phyloP scores from a whole-genome alignment of 2,797 vertebrate genomes.

The Tokudaia muenninki region DNA sequence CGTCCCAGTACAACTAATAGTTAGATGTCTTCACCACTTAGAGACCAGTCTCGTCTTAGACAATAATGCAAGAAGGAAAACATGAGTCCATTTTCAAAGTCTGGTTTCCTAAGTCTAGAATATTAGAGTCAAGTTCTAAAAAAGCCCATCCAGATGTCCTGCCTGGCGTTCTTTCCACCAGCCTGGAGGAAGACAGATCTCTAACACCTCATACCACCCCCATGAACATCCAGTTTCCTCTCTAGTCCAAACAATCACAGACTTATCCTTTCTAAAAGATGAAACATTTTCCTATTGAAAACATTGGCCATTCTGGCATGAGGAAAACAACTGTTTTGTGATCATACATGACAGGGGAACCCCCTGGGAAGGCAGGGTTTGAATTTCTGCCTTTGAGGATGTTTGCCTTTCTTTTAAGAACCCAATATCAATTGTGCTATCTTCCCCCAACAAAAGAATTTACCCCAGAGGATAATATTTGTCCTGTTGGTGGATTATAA shows the following conservation, averaged over 20 bases:
- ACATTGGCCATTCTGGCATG: not conserved
- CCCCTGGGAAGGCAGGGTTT: not conserved
- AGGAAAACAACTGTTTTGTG: conserved; percentile 2
- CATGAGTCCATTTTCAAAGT: conserved; percentile 19
- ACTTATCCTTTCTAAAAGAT: conserved; percentile 58
- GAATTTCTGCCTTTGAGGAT: conserved; percentile 22
- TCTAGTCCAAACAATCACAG: not conserved
- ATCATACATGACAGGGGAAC: not conserved
- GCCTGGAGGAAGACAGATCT: not conserved
- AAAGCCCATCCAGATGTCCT: not conserved
- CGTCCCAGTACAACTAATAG: not conserved
- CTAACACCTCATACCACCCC: not conserved
- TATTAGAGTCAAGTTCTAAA: not conserved
- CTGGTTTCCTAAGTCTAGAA: not conserved
- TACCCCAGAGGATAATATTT: conserved; percentile 61
- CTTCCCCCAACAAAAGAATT: conserved; percentile 63
- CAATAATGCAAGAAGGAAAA: not conserved
- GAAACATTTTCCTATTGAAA: conserved; percentile 43
- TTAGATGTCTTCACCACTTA: not conserved
- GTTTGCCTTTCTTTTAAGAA: conserved; percentile 65
- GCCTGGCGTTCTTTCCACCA: not conserved
- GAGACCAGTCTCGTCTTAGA: not conserved
- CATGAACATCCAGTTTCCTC: not conserved
- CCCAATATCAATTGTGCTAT: conserved; percentile 25
- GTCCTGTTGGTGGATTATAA: not conserved